Evolutionary conservation across 1,140 invertebrate species (phyloP).

Genomic region (Bombus confusus): DNA sequence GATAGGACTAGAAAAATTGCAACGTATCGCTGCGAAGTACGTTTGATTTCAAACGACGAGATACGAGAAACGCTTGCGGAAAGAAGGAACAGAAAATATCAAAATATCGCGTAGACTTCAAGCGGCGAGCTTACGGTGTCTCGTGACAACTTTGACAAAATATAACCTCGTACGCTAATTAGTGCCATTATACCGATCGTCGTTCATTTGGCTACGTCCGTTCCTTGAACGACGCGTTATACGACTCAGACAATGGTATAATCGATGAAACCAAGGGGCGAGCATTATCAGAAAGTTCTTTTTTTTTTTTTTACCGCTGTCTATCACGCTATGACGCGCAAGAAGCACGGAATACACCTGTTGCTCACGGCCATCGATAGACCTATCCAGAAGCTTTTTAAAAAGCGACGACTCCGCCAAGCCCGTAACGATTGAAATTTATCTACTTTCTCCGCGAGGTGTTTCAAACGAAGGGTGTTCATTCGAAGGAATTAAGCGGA

Average conservation of each 20-base stretch:
- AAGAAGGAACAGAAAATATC: not conserved
- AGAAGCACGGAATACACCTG: constrained; percentile 60
- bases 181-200: not conserved
- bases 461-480: constrained; percentile 30
- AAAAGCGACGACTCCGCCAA: constrained; percentile 14
- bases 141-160: not conserved
- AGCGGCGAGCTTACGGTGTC: not conserved
- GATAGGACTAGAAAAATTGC: no score
- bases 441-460: not conserved
- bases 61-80: not conserved
- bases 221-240: not conserved
- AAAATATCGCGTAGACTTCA: not conserved
- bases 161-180: not conserved
- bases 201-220: not conserved
- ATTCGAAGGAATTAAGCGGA: constrained; percentile 34
- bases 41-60: not conserved
- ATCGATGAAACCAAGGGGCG: not conserved
- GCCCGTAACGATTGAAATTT: constrained; percentile 31
- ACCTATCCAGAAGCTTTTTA: constrained; percentile 63
- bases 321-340: constrained; percentile 40
- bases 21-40: no score
- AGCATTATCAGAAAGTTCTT: constrained; percentile 31
- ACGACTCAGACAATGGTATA: not conserved
- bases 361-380: constrained; percentile 65
- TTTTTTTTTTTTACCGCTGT: constrained; percentile 20